These are phyloP conservation scores for Encarsia formosa DNA, from an alignment of 2,888 invertebrate genomes.

Conservation along the genomic window DNA sequence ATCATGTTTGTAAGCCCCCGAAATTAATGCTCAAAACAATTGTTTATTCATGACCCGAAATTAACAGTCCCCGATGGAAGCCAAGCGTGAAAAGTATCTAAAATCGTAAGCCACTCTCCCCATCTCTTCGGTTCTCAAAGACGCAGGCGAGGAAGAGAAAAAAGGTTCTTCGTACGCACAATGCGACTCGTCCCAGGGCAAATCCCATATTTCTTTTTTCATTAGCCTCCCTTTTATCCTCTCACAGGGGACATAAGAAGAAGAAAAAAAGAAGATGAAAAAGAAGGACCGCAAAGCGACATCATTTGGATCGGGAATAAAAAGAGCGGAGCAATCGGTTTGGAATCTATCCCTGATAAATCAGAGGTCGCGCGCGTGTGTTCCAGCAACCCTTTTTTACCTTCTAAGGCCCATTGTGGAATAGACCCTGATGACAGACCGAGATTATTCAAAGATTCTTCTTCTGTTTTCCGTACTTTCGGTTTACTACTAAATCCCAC, in stretches of 20 bases:
- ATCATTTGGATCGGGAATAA: conserved; percentile 22
- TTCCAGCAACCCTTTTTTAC: conserved; percentile 22
- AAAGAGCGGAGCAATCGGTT: conserved; percentile 3
- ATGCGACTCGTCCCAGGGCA: conserved; percentile 10
- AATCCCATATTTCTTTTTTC: conserved; percentile 28
- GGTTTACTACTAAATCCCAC: too few relatives aligned
- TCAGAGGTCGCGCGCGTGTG: too few relatives aligned
- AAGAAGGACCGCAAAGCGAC: conserved; percentile 5
- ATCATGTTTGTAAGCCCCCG: too few relatives aligned
- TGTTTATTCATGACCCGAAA: too few relatives aligned
- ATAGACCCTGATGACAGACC: too few relatives aligned
- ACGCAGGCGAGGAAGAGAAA: not conserved
- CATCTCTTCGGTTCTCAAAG: not conserved
- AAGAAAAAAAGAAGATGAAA: not conserved
- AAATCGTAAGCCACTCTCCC: conserved; percentile 17
- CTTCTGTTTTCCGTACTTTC: too few relatives aligned
- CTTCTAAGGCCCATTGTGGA: too few relatives aligned
- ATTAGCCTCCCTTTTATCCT: conserved; percentile 21
- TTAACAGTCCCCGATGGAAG: conserved; percentile 18
- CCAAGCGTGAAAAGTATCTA: conserved; percentile 21
- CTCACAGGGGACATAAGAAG: not conserved
- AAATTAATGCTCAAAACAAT: too few relatives aligned
- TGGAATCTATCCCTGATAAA: conserved; percentile 21
- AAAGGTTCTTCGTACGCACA: not conserved
- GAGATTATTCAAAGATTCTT: too few relatives aligned